phyloP scores from a whole-genome alignment of 2,888 invertebrate species.

The Unio pictorum region DNA sequence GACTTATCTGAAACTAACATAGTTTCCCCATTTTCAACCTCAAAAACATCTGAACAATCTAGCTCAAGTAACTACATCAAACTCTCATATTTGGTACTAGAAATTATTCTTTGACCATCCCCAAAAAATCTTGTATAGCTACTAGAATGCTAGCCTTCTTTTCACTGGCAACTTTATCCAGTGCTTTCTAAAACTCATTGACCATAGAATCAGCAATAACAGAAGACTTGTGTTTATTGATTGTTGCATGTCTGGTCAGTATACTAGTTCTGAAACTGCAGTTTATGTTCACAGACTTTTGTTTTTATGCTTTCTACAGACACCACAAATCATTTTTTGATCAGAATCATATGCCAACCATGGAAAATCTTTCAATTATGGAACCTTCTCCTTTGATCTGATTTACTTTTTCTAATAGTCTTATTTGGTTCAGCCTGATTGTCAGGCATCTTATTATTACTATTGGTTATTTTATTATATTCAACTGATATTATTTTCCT shows the following conservation, averaged over 20 bases:
- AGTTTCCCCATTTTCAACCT: too few species aligned
- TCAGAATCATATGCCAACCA: constrained; percentile 8
- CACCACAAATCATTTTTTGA: constrained; percentile 11
- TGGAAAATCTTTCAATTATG: not conserved
- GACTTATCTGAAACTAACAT: too few species aligned
- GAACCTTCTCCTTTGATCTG: too few species aligned
- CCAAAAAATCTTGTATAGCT: constrained; percentile 9
- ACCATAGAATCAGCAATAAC: constrained; percentile 5
- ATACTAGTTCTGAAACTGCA: constrained; percentile 17
- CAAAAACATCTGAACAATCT: constrained; percentile 8
- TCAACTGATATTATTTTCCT: too few species aligned
- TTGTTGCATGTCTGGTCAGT: constrained; percentile 10
- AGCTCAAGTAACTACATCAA: constrained; percentile 6
- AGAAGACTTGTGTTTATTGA: constrained; percentile 9
- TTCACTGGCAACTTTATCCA: constrained; percentile 8
- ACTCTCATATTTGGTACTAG: constrained; percentile 11
- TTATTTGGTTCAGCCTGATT: too few species aligned
- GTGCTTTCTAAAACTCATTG: constrained; percentile 1
- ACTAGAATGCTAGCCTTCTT: constrained; percentile 5
- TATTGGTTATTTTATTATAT: too few species aligned
- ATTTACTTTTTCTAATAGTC: too few species aligned
- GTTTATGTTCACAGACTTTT: not conserved
- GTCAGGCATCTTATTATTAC: too few species aligned
- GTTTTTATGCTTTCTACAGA: constrained; percentile 14
- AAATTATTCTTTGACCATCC: constrained; percentile 12